Percentiles rank a stretch among this genome's conserved stretches.
Conservation (phyloP, 2,888 invertebrate genomes). For the Orgyia antiqua region DNA sequence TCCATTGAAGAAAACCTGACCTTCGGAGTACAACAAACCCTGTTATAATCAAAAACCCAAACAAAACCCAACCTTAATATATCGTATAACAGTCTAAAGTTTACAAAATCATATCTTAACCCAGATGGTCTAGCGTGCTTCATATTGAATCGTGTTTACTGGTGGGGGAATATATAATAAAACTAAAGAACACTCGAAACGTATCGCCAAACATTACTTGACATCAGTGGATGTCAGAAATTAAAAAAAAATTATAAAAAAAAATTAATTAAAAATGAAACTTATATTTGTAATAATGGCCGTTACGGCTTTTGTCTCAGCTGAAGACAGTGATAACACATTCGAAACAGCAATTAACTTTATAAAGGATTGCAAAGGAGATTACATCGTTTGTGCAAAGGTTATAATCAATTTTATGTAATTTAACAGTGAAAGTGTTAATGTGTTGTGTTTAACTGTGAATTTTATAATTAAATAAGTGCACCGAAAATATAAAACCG, state of each 20-base stretch:
- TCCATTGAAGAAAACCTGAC: constrained; percentile 19
- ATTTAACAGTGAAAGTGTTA: constrained; percentile 59
- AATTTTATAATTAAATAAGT: constrained; percentile 22
- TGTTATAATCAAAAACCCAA: constrained; percentile 7
- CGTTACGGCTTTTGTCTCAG: constrained; percentile 57
- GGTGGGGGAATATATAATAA: constrained; percentile 67
- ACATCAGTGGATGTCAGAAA: constrained; percentile 66
- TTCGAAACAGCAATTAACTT: constrained; percentile 82
- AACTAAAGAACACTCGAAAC: constrained; percentile 57
- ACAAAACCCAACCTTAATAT: constrained; percentile 7
- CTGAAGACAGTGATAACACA: constrained; percentile 71
- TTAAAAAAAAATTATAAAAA: constrained; percentile 25
- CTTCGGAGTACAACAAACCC: constrained; percentile 25
- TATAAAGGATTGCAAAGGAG: constrained; percentile 83
- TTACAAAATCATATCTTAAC: constrained; percentile 53
- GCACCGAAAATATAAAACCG: constrained; percentile 13
- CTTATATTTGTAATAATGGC: constrained; percentile 46
- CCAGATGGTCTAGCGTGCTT: constrained; percentile 49
- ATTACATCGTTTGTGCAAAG: constrained; percentile 85
- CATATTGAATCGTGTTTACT: constrained; percentile 35
- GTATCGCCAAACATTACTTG: constrained; percentile 63
- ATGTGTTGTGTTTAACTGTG: constrained; percentile 23
- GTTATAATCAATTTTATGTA: too few species aligned
- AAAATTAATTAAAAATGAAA: constrained; percentile 48
- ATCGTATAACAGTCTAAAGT: constrained; percentile 41